These are phyloP conservation scores for Xyrauchen texanus DNA, from an alignment of 2,113 vertebrate species.

Conservation along the genomic window DNA sequence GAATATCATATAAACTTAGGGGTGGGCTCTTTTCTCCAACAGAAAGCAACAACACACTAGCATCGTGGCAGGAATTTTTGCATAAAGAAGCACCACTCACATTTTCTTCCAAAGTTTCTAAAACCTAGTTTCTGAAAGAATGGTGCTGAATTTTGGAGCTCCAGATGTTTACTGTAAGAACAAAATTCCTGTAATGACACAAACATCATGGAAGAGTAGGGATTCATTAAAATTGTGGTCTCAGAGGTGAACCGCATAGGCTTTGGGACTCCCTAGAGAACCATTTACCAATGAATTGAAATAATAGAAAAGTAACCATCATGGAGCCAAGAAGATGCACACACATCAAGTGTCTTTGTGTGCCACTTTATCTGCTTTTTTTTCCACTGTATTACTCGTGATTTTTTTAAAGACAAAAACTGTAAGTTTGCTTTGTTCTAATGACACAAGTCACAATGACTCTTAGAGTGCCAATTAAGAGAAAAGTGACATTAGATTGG, in stretches of 20 bases:
- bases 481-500: background rate
- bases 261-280: conserved; percentile 4
- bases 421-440: background rate
- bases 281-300: conserved; percentile 41
- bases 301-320: conserved; percentile 34
- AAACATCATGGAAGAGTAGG: too few relatives aligned
- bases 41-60: too few relatives aligned
- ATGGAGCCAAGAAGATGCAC: background rate
- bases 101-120: too few relatives aligned
- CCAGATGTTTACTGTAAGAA: conserved; percentile 14
- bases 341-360: conserved; percentile 4
- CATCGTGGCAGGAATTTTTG: too few relatives aligned
- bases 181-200: conserved; percentile 1
- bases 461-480: conserved; percentile 4
- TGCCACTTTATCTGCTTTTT: background rate
- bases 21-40: too few relatives aligned
- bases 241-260: conserved; percentile 8
- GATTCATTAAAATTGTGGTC: conserved; percentile 29
- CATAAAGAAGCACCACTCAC: too few relatives aligned
- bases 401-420: conserved; percentile 7
- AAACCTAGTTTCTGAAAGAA: too few relatives aligned
- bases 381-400: background rate
- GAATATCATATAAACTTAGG: too few relatives aligned
- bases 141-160: background rate
- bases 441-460: background rate